Evolutionary conservation across 2,113 vertebrate genomes (phyloP), one percentile per base, ranked within the genome.

Genomic region (Seriola rivoliana): DNA sequence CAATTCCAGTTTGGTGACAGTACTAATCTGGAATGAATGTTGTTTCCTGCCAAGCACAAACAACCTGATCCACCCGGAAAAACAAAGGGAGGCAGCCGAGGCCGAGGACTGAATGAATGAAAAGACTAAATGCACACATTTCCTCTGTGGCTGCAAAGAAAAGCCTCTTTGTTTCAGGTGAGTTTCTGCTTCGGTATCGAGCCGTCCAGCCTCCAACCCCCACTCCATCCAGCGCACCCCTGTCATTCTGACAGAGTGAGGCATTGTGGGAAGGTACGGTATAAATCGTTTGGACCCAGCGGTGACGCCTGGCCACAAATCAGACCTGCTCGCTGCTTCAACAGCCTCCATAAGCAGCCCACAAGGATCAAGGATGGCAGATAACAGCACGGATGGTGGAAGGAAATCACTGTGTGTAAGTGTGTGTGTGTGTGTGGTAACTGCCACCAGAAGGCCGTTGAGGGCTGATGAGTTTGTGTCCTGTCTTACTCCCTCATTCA

Each of bases 131-230:
- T 16, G 60, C 71, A 76, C 84, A 85, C 79, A 70, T 83, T 82
- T 88, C 83, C 87, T 89, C 67, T 74, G 71, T 71, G 66, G 81
- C 77, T 16, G 70, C 9, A 64, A 80, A 91, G 90, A 93, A 92
- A 88, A 89, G 80, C 44, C 67, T 85, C 90, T 90, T 94, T 94
- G 92, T 94, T 91, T 85, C 89, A 92, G 90, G 91, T 89, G 86
- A 92, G 92, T 94, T 92, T 94, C 90, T 85, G 86, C 78, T 44
- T 77, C 63, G 29, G 90, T 92, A 91, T 93, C 82, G 84, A 78
- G 83, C 67, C 14, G 63, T 60, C 21, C 77, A 23, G 63, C 82
- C 73, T 57, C 78, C 9, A 5, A 8, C 9, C 40, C 42, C 48
- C 34, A 23, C 19, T 36, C 54, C 73, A 58, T 29, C 50, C 44